Conservation (phyloP, 2,113 vertebrate species). For the Loxodonta africana region DNA sequence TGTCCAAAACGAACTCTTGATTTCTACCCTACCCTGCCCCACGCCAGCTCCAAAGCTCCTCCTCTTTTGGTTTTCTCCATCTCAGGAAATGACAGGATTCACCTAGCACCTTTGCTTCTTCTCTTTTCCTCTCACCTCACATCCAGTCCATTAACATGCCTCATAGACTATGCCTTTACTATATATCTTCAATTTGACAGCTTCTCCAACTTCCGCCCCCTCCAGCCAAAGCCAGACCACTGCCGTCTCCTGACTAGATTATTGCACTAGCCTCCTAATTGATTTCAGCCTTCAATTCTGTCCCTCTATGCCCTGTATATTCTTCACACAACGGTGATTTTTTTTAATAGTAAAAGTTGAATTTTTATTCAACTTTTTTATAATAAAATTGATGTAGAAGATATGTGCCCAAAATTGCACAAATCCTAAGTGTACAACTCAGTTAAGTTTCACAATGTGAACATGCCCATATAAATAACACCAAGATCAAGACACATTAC, state of each 20-base stretch:
- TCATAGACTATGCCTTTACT: not conserved
- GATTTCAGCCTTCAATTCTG: not conserved
- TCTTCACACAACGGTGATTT: not conserved
- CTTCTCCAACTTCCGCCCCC: not conserved
- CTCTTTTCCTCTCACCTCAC: not conserved
- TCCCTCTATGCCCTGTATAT: not conserved
- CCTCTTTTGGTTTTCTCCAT: not conserved
- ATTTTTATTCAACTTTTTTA: no score
- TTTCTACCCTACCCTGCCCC: not conserved
- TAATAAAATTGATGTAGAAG: not conserved
- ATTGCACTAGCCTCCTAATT: not conserved
- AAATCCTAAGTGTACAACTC: not conserved
- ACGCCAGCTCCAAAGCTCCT: not conserved
- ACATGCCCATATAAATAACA: not conserved
- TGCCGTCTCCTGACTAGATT: not conserved
- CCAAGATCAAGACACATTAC: not conserved
- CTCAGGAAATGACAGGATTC: not conserved
- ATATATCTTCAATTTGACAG: not conserved
- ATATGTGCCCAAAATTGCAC: not conserved
- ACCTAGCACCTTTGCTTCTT: not conserved
- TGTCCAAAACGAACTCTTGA: not conserved
- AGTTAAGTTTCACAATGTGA: not conserved
- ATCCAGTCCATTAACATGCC: not conserved
- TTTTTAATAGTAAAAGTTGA: not conserved
- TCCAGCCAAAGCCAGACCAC: not conserved